These are phyloP conservation scores for Eciton burchellii DNA, from an alignment of 1,140 invertebrate genomes.

Conservation along the genomic window DNA sequence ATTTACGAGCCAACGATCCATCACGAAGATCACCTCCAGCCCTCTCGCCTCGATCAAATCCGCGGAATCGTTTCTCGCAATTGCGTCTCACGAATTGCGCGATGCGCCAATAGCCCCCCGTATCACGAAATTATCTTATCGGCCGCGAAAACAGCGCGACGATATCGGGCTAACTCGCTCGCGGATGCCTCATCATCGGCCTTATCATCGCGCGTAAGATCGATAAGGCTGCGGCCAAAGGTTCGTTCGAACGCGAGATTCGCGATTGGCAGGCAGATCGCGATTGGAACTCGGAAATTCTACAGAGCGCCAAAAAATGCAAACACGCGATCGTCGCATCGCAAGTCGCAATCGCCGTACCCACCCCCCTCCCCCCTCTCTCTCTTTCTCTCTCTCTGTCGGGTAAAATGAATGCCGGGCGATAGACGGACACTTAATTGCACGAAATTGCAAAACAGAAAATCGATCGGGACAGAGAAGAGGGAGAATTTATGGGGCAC, in stretches of 20 bases:
- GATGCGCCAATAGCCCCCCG: neutral
- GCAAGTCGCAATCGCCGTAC: too few species aligned
- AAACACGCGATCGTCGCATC: too few species aligned
- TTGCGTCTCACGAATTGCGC: conserved; percentile 14
- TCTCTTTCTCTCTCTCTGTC: too few species aligned
- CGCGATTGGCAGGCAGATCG: too few species aligned
- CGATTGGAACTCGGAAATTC: too few species aligned
- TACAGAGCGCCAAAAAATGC: too few species aligned
- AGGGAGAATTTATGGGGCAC: neutral
- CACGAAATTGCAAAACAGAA: too few species aligned
- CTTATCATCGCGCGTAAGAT: conserved; percentile 43
- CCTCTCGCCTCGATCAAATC: neutral
- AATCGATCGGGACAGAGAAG: too few species aligned
- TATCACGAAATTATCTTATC: conserved; percentile 66
- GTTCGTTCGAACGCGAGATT: conserved; percentile 5
- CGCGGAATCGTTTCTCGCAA: neutral
- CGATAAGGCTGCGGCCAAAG: conserved; percentile 58
- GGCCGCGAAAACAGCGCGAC: conserved; percentile 57
- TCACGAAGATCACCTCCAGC: neutral
- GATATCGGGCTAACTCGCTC: conserved; percentile 62
- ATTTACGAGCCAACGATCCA: conserved; percentile 1
- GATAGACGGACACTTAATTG: too few species aligned
- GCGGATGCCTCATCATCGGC: conserved; percentile 49
- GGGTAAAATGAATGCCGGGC: too few species aligned
- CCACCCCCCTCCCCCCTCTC: too few species aligned